Evolutionary conservation across 2,888 invertebrate genomes (phyloP), one percentile per base, ranked within the genome.

Genomic region (Dyspetes luteomarginatus): DNA sequence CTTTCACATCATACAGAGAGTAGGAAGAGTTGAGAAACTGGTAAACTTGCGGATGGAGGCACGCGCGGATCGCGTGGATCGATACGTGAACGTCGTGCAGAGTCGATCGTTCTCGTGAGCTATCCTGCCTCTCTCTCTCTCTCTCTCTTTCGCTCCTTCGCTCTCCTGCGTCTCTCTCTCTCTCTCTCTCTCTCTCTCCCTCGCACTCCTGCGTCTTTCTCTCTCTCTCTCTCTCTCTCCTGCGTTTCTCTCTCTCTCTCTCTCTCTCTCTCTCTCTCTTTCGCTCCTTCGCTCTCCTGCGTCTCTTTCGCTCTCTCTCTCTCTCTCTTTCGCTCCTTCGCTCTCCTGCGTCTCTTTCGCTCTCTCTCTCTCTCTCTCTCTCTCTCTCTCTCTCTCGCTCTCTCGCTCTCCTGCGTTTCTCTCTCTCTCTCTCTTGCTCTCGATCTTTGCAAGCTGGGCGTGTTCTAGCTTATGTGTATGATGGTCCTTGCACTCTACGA

Each of bases 41-140:
- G 64, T 64, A 62, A 68, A 69, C 43, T 55, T 19, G 56, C 56
- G 56, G 68, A 73, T 68, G 56, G 81, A 77, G 81, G 72, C 81
- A 77, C 81, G 81, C 81, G 81, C 81, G 81, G 81, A 81, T 81
- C 81, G 77, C 81, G 81, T 81, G 81, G 77, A 77, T 81, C 81
- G 81, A 77, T 81, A 77, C 73, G 81, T 72, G 76, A 80, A 75
- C 65, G 71, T 72, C 65, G 65, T 80, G 71, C 80, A 56, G 69
- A 64, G 75, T 71, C 69, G 76, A 77, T 71, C 69, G 71, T 72
- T 72, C 72, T 62, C 60, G 24, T 41, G 71, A 26, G 48, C 48
- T 48, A 48, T 50, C 28, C 43, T 56, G 45, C 19, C 30, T 62
- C 22, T 76, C 12, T 15, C 17, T 22, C 55, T 19, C 30, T n/a